phyloP scores from a whole-genome alignment of 64 coral and sea anemone species.

The Platygyra sinensis region DNA sequence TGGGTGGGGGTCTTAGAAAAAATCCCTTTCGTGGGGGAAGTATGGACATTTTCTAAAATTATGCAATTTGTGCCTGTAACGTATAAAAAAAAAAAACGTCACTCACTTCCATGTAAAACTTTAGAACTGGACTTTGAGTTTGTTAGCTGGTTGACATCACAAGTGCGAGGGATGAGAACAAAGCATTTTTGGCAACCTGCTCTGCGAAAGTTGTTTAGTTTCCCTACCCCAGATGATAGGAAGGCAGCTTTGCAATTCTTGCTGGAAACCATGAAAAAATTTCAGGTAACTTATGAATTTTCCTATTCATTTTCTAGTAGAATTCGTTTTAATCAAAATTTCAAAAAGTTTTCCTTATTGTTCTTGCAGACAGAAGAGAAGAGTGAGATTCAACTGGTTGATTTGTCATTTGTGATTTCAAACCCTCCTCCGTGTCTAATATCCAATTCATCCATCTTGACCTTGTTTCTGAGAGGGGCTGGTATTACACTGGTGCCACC shows the following conservation, averaged over 20 bases:
- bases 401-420: constrained; percentile 66
- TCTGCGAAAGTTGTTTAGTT: constrained; percentile 68
- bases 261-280: constrained; percentile 54
- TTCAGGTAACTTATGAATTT: constrained; percentile 59
- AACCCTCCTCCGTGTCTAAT: constrained; percentile 60
- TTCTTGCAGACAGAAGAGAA: constrained; percentile 76
- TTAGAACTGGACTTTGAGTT: constrained; percentile 89
- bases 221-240: constrained; percentile 44
- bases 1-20: too few relatives aligned
- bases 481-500: constrained; percentile 57
- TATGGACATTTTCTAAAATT: too few relatives aligned
- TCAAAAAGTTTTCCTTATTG: neutral
- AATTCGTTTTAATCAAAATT: neutral
- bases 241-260: constrained; percentile 61
- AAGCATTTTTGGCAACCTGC: constrained; percentile 77
- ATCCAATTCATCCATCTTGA: constrained; percentile 52
- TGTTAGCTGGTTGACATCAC: constrained; percentile 23
- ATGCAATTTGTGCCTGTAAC: neutral
- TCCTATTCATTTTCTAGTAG: too few relatives aligned
- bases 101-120: neutral
- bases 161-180: constrained; percentile 70
- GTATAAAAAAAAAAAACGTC: too few relatives aligned
- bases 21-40: too few relatives aligned
- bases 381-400: constrained; percentile 71
- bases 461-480: constrained; percentile 66